A percentile compares a stretch with the other conserved stretches of the same genome.
Evolutionary conservation across 30 jellyfish, hydroid and myxozoan species (phyloP).

Genomic region (Cassiopea andromeda): DNA sequence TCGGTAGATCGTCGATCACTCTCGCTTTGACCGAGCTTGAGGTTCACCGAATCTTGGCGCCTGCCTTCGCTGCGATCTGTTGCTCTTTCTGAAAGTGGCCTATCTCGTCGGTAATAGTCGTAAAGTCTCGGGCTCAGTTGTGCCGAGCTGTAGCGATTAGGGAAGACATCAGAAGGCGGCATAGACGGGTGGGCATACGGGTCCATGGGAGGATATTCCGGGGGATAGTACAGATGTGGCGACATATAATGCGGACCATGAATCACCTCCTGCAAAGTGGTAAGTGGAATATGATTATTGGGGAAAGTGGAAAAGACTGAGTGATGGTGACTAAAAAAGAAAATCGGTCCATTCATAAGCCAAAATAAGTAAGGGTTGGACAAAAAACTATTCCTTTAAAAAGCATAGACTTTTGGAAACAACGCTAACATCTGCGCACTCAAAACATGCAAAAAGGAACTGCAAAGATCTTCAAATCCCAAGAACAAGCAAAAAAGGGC

Average conservation of each 20-base stretch:
- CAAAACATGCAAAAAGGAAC: too few relatives aligned
- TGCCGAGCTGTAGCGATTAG: constrained; percentile 64
- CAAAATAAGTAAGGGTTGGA: too few relatives aligned
- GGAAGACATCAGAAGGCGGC: constrained; percentile 63
- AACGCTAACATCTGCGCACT: too few relatives aligned
- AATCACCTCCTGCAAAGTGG: constrained; percentile 58
- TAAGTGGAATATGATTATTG: neutral
- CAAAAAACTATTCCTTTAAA: too few relatives aligned
- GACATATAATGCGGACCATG: constrained; percentile 74
- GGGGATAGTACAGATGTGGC: constrained; percentile 84
- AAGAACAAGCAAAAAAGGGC: too few relatives aligned
- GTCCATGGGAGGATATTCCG: constrained; percentile 91
- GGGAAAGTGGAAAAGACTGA: neutral
- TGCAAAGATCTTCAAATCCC: too few relatives aligned
- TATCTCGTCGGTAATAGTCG: constrained; percentile 83
- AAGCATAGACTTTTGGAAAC: too few relatives aligned
- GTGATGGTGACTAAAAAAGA: neutral
- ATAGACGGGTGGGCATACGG: constrained; percentile 78
- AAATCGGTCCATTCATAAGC: neutral
- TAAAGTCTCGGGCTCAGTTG: constrained; percentile 91
- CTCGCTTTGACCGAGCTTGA: constrained; percentile 18
- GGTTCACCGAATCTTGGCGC: constrained; percentile 40
- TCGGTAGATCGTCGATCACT: constrained; percentile 31
- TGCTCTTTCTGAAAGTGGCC: constrained; percentile 51
- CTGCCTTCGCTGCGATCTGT: constrained; percentile 42